Conservation (phyloP, 2,113 vertebrate species). For the Plestiodon gilberti region DNA sequence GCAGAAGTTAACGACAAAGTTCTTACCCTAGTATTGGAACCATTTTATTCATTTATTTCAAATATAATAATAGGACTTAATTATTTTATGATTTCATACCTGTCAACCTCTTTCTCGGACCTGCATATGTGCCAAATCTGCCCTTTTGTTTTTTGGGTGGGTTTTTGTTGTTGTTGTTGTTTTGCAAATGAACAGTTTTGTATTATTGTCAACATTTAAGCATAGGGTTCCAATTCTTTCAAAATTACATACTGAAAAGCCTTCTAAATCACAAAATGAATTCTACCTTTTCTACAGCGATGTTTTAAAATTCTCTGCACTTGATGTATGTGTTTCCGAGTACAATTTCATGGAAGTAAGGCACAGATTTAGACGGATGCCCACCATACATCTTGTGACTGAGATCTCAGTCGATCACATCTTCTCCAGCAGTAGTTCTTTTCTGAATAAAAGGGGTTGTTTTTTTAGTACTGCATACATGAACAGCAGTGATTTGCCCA, state of each 20-base stretch:
- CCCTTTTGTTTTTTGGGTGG: neutral
- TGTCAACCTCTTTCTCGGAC: neutral
- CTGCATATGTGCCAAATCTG: neutral
- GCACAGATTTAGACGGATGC: neutral
- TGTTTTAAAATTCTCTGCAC: too few relatives aligned
- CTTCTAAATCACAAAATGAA: neutral
- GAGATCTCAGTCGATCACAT: neutral
- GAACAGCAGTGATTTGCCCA: neutral
- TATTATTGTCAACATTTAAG: neutral
- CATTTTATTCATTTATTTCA: neutral
- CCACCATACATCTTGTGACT: neutral
- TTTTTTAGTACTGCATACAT: neutral
- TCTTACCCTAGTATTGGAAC: conserved; percentile 23
- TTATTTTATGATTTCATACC: neutral
- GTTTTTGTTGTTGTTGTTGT: too few relatives aligned
- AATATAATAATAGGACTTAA: neutral
- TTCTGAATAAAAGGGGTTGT: neutral
- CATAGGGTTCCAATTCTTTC: neutral
- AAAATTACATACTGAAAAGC: neutral
- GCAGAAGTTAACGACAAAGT: conserved; percentile 23
- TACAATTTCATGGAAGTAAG: neutral
- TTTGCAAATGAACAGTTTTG: neutral
- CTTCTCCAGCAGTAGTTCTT: neutral
- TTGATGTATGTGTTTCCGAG: neutral
- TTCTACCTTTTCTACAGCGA: too few relatives aligned